Evolutionary conservation across 1,140 invertebrate genomes (phyloP), one percentile per base, ranked within the genome.

Genomic region (Zaprionus africanus): DNA sequence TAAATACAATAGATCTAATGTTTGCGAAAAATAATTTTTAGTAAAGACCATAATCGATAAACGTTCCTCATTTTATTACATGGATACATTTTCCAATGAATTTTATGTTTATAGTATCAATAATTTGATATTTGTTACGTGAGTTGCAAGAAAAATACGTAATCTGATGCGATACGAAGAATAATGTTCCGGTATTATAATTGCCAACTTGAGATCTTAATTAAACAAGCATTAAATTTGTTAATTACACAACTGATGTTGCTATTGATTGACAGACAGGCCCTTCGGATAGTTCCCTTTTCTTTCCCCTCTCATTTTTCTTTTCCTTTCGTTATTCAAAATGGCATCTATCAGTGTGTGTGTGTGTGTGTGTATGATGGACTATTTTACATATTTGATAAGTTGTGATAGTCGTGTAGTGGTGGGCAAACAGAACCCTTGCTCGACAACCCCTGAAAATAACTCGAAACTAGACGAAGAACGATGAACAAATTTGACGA

Each of bases 341-440:
- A 71, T 58, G 61, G 28, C n/a, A 56, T 1, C 4, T 12, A 22
- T 31, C 36, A 54, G 59, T 41, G 34, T 46, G 15, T 12, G 17
- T 43, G 34, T 38, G 7, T 31, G 13, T 31, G 34, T 56, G 36
- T 41, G 31, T 46, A 11, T 12, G 17, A 15, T n/a, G 41, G 5
- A 31, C 38, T 62, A 24, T 69, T 74, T 68, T 68, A 69, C 58
- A 69, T 62, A 62, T 60, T 59, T 49, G 59, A 61, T 61, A 61
- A 49, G 7, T 24, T 13, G 31, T 63, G 31, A 53, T 65, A 26
- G 51, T 41, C 24, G 53, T 41, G 22, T 34, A 2, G 36, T 41
- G 15, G 58, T 41, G 19, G 43, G 12, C 31, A 36, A 9, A 28
- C 36, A 31, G 54, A 66, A 49, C 54, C 64, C 54, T 58, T 66